Base-by-base conservation (phyloP, 2,113 vertebrate species). In the Gasterosteus nipponicus region DNA sequence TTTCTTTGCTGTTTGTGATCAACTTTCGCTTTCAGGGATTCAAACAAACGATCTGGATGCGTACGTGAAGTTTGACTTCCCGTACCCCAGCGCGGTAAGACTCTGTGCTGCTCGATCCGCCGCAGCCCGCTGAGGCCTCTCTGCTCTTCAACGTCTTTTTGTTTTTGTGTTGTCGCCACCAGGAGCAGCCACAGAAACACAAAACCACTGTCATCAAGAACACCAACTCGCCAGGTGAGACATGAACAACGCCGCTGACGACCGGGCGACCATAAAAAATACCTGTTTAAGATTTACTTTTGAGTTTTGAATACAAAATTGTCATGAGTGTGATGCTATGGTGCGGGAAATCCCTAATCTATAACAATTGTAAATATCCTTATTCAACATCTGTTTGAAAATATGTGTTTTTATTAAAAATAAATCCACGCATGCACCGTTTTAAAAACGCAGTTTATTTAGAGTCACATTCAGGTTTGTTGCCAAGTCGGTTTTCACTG, bases 141-240 rank as follows among this genome's bases (percentile, higher is more conserved):
- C 2, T 7, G 38, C 26, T 41, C 12, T n/a, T 33, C 3, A 33
- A 33, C 10, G 26, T 12, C 26, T 69, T 57, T 11, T 8, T 14
- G 0, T n/a, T 64, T 33, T 4, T 80, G 42, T 51, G 66, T 86
- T 15, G 66, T 62, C 44, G 12, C 33, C 60, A 81, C 35, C 81
- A 99, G 98, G 98, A 99, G 46, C 96, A 98, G 88, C 94, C 97
- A 63, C 98, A 99, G 89, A 97, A 94, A 92, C 95, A 95, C 91
- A 99, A 97, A 95, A 99, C 98, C 1, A 58, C 92, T 1, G 97
- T 99, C 72, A 93, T 98, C 78, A 98, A 96, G 91, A 98, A 99
- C 88, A 98, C 93, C 33, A 99, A 96, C 89, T 97, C 91, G 65
- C 98, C 98, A 94, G 98, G 98, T 99, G 83, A 89, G 65, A 41